These are phyloP conservation scores for Standfussiana lucernea DNA, from an alignment of 2,888 invertebrate species.

Conservation along the genomic window DNA sequence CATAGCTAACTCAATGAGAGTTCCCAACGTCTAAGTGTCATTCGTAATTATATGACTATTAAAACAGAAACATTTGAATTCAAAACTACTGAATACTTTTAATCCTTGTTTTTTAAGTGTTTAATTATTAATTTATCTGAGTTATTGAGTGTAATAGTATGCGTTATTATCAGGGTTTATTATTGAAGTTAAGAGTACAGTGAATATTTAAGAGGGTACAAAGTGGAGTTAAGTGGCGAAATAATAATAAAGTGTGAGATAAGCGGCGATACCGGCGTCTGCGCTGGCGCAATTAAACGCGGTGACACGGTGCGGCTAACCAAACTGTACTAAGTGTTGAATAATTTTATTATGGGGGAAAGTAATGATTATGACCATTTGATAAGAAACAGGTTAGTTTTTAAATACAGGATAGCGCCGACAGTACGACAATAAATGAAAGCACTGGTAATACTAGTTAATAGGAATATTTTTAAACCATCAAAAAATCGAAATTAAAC, in stretches of 20 bases:
- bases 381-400: slow-evolving; percentile 27
- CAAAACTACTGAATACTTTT: slow-evolving; percentile 52
- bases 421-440: no score
- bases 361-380: neutral
- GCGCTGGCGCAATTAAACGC: slow-evolving; percentile 74
- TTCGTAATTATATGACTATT: slow-evolving; percentile 51
- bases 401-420: no score
- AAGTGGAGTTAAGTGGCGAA: slow-evolving; percentile 55
- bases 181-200: slow-evolving; percentile 12
- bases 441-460: no score
- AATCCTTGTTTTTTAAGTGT: slow-evolving; percentile 34
- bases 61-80: slow-evolving; percentile 36
- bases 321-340: slow-evolving; percentile 24
- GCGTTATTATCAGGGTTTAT: slow-evolving; percentile 48
- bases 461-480: no score
- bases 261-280: slow-evolving; percentile 26
- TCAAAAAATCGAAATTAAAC: no score
- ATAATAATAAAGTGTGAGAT: slow-evolving; percentile 67
- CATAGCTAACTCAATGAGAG: slow-evolving; percentile 19
- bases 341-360: slow-evolving; percentile 18
- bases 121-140: slow-evolving; percentile 51
- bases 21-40: slow-evolving; percentile 53
- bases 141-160: slow-evolving; percentile 35
- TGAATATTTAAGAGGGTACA: slow-evolving; percentile 16
- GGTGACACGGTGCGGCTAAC: slow-evolving; percentile 47